A percentile compares a stretch with the other conserved stretches of the same genome.
These are phyloP conservation scores for Apamea monoglypha DNA, from an alignment of 2,888 invertebrate genomes.

Conservation along the genomic window DNA sequence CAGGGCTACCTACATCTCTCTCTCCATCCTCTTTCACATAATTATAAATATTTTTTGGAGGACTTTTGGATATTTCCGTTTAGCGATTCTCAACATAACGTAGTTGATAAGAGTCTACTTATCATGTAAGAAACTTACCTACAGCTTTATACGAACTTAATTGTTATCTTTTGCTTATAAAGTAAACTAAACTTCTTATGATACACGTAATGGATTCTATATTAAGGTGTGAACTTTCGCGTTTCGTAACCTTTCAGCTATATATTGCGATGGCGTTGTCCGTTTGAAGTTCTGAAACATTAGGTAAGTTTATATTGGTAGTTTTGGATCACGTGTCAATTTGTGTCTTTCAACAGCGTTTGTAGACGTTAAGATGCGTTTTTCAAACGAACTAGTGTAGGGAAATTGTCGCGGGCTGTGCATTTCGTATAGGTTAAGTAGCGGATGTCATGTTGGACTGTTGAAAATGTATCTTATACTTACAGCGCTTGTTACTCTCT, in stretches of 20 bases:
- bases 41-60: constrained; percentile 85
- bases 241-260: constrained; percentile 73
- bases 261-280: constrained; percentile 66
- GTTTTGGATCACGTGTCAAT: constrained; percentile 82
- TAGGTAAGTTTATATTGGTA: constrained; percentile 68
- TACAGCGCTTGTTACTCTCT: constrained; percentile 68
- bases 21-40: constrained; percentile 78
- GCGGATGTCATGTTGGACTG: constrained; percentile 73
- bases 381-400: constrained; percentile 83
- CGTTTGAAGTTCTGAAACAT: constrained; percentile 64
- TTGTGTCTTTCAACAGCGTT: constrained; percentile 78
- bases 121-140: constrained; percentile 75
- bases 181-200: constrained; percentile 78
- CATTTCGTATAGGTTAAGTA: constrained; percentile 84
- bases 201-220: constrained; percentile 78
- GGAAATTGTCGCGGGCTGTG: constrained; percentile 86
- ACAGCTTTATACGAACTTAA: constrained; percentile 77
- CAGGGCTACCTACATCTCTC: constrained; percentile 64
- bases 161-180: constrained; percentile 78
- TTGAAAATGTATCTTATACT: constrained; percentile 65
- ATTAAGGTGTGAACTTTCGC: constrained; percentile 71
- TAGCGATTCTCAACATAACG: constrained; percentile 81
- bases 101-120: constrained; percentile 78
- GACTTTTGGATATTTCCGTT: constrained; percentile 87
- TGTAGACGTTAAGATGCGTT: constrained; percentile 77